These are phyloP conservation scores for Orthonyx spaldingii DNA, from an alignment of 2,113 vertebrate genomes.

Conservation along the genomic window DNA sequence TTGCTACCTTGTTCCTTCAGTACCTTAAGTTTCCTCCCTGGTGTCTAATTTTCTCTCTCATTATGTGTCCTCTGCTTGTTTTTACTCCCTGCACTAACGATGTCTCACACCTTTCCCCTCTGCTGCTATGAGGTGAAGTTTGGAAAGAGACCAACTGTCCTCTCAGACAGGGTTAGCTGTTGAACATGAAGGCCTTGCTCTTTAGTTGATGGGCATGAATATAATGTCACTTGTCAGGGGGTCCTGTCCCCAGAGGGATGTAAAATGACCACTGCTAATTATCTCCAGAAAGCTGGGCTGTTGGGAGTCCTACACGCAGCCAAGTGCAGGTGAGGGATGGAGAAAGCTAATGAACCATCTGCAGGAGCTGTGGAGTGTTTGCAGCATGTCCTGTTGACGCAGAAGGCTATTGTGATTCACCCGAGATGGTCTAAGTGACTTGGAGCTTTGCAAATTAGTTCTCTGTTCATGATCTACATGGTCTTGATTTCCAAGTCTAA, in stretches of 20 bases:
- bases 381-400: not conserved
- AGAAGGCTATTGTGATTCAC: not conserved
- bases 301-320: rapidly evolving
- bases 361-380: not conserved
- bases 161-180: not conserved
- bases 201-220: not conserved
- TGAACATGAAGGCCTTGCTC: not conserved
- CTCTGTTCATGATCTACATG: not conserved
- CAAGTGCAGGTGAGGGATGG: not conserved
- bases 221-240: not conserved
- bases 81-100: not conserved
- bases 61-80: not conserved
- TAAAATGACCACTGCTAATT: not conserved
- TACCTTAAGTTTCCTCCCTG: not conserved
- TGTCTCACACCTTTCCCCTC: not conserved
- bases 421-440: not conserved
- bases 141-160: not conserved
- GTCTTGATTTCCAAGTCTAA: not conserved
- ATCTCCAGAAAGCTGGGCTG: not conserved
- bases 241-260: not conserved
- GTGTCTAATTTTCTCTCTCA: not conserved
- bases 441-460: not conserved
- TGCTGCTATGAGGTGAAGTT: not conserved
- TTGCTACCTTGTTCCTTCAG: not conserved
- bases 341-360: not conserved